Conservation (phyloP, 2,888 invertebrate species). For the Volucella zonaria region DNA sequence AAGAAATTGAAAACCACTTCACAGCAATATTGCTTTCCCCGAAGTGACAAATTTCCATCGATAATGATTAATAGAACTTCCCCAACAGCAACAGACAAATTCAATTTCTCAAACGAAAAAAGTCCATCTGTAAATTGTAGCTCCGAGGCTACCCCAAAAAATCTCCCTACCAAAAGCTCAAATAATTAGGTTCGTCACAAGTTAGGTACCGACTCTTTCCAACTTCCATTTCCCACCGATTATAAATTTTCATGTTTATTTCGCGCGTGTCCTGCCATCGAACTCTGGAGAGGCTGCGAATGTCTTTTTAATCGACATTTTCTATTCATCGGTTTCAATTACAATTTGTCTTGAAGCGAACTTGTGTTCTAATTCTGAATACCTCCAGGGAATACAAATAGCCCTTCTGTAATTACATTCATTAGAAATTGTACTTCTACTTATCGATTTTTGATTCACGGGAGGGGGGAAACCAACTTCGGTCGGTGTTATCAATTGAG, state of each 20-base stretch:
- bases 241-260: constrained; percentile 4
- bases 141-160: constrained; percentile 2
- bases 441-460: constrained; percentile 13
- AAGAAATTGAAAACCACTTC: no score
- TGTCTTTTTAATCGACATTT: constrained; percentile 56
- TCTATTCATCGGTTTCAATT: constrained; percentile 57
- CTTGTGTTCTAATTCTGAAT: constrained; percentile 22
- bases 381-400: constrained; percentile 28
- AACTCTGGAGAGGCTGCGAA: constrained; percentile 20
- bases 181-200: constrained; percentile 53
- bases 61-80: neutral
- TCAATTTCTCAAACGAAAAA: neutral
- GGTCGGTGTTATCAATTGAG: neutral
- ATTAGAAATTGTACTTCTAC: constrained; percentile 13
- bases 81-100: neutral
- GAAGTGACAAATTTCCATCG: neutral
- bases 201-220: constrained; percentile 30
- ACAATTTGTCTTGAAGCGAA: constrained; percentile 39
- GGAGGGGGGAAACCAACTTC: neutral
- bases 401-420: constrained; percentile 38
- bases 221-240: neutral
- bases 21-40: no score
- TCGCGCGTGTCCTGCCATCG: constrained; percentile 30
- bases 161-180: neutral
- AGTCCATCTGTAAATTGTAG: constrained; percentile 12